A percentile compares a stretch with the other conserved stretches of the same genome.
Evolutionary conservation across 2,888 invertebrate species (phyloP).

Genomic region (Thysanoteuthis rhombus): DNA sequence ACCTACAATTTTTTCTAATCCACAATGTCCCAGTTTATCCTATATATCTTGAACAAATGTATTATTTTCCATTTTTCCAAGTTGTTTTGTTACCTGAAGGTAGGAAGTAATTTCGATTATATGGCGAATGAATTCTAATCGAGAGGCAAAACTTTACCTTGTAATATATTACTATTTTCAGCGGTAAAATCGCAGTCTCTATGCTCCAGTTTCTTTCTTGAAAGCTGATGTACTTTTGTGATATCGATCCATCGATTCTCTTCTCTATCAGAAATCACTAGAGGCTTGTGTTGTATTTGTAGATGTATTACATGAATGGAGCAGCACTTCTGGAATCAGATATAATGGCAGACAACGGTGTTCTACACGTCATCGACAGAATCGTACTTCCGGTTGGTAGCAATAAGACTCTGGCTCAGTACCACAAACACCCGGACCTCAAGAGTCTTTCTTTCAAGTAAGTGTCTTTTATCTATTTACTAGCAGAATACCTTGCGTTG

Average conservation of each 20-base stretch:
- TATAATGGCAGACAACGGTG: slow-evolving; percentile 26
- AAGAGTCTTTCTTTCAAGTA: slow-evolving; percentile 28
- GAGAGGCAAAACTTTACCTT: background rate
- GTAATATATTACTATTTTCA: background rate
- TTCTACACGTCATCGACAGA: slow-evolving; percentile 24
- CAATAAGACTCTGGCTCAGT: slow-evolving; percentile 20
- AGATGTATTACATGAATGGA: slow-evolving; percentile 29
- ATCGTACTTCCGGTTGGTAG: slow-evolving; percentile 22
- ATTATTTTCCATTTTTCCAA: too few species aligned
- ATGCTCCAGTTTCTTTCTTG: background rate
- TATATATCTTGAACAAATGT: too few species aligned
- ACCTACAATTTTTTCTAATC: too few species aligned
- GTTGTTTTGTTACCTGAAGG: too few species aligned
- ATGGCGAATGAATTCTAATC: too few species aligned
- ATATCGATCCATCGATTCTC: too few species aligned
- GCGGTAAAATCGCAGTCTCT: background rate
- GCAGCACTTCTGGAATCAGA: slow-evolving; percentile 15
- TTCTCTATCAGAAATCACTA: background rate
- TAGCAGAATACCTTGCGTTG: background rate
- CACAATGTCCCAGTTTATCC: too few species aligned
- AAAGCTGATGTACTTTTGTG: too few species aligned
- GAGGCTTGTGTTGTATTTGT: background rate
- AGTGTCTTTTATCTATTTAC: background rate
- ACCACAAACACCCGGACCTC: slow-evolving; percentile 12
- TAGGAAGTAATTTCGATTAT: too few species aligned